Evolutionary conservation across 1,140 invertebrate species (phyloP), one percentile per base, ranked within the genome.

Genomic region (Rhagoletis zephyria): DNA sequence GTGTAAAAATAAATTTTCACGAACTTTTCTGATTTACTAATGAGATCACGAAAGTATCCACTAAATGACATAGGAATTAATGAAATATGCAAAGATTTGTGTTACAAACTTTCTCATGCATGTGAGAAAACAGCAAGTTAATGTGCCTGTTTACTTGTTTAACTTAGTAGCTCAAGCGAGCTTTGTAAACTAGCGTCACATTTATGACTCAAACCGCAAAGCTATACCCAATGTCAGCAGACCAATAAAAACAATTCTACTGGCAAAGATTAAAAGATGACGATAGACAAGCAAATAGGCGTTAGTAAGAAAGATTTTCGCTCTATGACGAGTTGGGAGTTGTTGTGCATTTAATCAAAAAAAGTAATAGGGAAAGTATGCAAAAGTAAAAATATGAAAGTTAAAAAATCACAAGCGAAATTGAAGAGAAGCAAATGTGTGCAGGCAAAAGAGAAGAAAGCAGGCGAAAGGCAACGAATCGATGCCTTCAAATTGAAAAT

Each of bases 211-310:
- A 48, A 51, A 3, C 30, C n/a, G 6, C 4, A 19, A 56, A 81
- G 45, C 19, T 56, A 19, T 56, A 1, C 48, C 19, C 45, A 81
- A 81, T 51, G 74, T 81, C 74, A 81, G 74, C n/a, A 74, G 67
- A 74, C 67, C 42, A 74, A 48, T 74, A 42, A 74, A 74, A 74
- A 45, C 45, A 74, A 48, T 74, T 74, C 30, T 5, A 2, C 4
- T 48, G 67, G 10, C 40, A 74, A 74, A 74, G 40, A 74, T 74
- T 74, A 74, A 45, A 74, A 74, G 67, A 10, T 42, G 67, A 74
- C 3, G 30, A 10, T 10, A 67, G 64, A 67, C 42, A n/a, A 30
- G 64, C 19, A n/a, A n/a, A 65, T 30, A 65, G 16, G 19, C 64
- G 64, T 19, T 6, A 30, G 19, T 2, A 30, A 30, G 64, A 63